Evolutionary conservation across 1,140 invertebrate species (phyloP).

Genomic region (Yoshiicerus persimilis): DNA sequence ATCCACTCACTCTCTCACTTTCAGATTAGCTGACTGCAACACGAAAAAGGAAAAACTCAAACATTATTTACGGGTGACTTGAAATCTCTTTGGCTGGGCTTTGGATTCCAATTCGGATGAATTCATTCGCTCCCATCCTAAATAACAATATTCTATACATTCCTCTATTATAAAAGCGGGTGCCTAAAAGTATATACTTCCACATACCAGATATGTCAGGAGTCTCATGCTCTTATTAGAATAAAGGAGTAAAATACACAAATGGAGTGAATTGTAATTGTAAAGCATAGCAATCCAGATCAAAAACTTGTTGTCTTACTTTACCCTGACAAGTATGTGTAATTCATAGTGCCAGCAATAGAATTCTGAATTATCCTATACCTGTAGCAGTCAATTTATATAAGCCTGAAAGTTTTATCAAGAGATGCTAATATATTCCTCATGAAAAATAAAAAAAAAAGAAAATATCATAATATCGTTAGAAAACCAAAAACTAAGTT

Average conservation of each 20-base stretch:
- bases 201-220: too few relatives aligned
- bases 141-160: background rate
- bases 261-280: background rate
- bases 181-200: background rate
- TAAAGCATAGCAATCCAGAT: background rate
- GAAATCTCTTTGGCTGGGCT: background rate
- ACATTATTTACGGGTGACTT: constrained; percentile 16
- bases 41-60: background rate
- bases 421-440: too few relatives aligned
- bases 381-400: too few relatives aligned
- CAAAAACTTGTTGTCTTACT: background rate
- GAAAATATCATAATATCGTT: too few relatives aligned
- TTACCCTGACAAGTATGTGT: background rate
- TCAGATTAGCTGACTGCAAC: background rate
- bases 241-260: background rate
- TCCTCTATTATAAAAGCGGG: background rate
- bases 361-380: too few relatives aligned
- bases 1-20: background rate
- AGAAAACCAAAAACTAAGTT: too few relatives aligned
- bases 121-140: background rate
- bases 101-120: background rate
- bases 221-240: background rate
- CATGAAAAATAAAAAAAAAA: too few relatives aligned
- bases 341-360: background rate
- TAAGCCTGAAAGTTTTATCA: too few relatives aligned